Evolutionary conservation across 2,888 invertebrate genomes (phyloP), one percentile per base, ranked within the genome.

Genomic region (Spodoptera littoralis): DNA sequence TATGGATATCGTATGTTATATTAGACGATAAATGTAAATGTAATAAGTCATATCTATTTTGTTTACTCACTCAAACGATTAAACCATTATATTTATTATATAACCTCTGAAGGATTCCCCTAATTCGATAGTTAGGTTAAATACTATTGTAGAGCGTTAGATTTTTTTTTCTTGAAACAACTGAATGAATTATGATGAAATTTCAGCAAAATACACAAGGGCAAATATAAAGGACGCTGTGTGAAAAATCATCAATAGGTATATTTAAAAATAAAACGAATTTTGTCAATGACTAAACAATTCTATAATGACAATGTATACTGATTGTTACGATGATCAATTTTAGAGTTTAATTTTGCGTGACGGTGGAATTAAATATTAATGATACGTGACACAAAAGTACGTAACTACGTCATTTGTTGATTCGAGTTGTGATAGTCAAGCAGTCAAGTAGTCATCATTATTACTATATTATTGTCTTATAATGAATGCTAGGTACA

Each of bases 401-500:
- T 48, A 51, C 24, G 5, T 12, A 36, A 36, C 36, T 9, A 59
- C 13, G 51, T 57, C 42, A 47, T 62, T 65, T 59, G 59, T 50
- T 51, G 66, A 67, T 70, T 51, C 18, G 42, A 50, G 49, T 50
- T 45, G n/a, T 5, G 49, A 68, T 66, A 68, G 45, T 36, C 48
- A 48, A 47, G 45, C 13, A 30, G 62, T 67, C 48, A 48, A 47
- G 45, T 12, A 30, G 62, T 67, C 70, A 62, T 69, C 50, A 67
- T 69, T 54, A 51, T 67, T 54, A 70, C 44, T 42, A 54, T 27
- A 51, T 48, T 48, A 27, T 3, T 27, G n/a, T 62, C 50, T 43
- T 70, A 9, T 54, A 70, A 54, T 67, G 46, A 70, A 70, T 63
- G 63, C 70, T 36, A 8, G 36, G 47, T 24, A 11, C 44, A 36